Conservation (phyloP, 2,888 invertebrate species). For the Brachypterus glaber region DNA sequence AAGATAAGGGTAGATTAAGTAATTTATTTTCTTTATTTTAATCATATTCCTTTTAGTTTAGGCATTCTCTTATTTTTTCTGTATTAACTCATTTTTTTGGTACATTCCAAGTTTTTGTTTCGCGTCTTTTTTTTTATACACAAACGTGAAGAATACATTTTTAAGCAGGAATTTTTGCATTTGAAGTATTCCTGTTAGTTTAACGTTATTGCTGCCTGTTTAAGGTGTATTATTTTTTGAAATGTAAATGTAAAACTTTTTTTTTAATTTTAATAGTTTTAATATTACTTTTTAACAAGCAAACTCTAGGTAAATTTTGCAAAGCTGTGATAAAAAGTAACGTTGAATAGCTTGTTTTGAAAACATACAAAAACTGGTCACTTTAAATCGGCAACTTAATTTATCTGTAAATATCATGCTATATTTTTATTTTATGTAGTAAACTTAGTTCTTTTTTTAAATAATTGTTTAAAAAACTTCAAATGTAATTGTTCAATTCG, state of each 20-base stretch:
- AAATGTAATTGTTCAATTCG: conserved; percentile 29
- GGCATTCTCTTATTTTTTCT: conserved; percentile 29
- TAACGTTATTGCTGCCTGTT: conserved; percentile 4
- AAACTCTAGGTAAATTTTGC: no score
- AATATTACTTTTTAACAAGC: no score
- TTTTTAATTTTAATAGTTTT: no score
- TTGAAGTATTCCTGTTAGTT: conserved; percentile 22
- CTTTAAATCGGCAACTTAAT: neutral
- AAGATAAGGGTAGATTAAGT: conserved; percentile 25
- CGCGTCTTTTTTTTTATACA: conserved; percentile 16
- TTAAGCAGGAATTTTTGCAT: conserved; percentile 26
- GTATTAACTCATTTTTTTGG: conserved; percentile 24
- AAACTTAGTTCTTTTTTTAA: neutral
- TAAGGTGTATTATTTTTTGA: no score
- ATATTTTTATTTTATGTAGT: neutral
- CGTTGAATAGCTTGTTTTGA: no score
- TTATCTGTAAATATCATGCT: conserved; percentile 1
- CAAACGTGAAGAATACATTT: conserved; percentile 14
- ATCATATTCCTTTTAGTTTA: conserved; percentile 24
- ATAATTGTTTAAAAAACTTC: conserved; percentile 24
- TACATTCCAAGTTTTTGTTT: conserved; percentile 34
- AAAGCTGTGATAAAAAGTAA: no score
- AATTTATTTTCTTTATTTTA: conserved; percentile 30
- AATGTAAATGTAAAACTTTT: no score
- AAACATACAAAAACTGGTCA: no score